Evolutionary conservation across 2,888 invertebrate genomes (phyloP), one percentile per base, ranked within the genome.

Genomic region (Lissonota sp.): DNA sequence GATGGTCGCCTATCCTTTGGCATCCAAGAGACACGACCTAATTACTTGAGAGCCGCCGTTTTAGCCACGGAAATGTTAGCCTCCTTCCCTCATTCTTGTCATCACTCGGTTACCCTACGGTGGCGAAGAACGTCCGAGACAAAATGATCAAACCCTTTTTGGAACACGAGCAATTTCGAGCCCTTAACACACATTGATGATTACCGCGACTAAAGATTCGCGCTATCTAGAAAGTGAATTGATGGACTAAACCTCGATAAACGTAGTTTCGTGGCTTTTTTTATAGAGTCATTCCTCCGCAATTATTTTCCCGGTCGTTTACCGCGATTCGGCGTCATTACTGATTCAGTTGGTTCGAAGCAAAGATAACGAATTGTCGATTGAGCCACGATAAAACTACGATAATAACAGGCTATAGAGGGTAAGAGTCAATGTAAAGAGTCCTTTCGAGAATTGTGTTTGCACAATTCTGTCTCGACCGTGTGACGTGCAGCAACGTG

Each of bases 1-100:
- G 58, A 53, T 69, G 62, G 66, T n/a, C 51, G 51, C 46, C 58
- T 26, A 49, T 78, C 62, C 80, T 80, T 79, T 73, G 75, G 26
- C 69, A 46, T 42, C 16, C 42, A 14, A 42, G 63, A 84, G 85
- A 84, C 77, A 71, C 87, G 88, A 88, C 88, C 87, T 88, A 88
- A 88, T 88, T 88, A 87, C 84, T 87, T 88, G 87, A 88, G 86
- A 88, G 88, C 87, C 80, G 69, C 44, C 49, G 66, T 81, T 26
- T 26, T 55, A 60, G 57, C 63, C 39, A 8, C 55, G 55, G 57
- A 16, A 42, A 62, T 6, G 44, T 26, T 26, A 26, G 14, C 39
- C 55, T 53, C 51, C 62, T 37, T 57, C 14, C 16, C 55, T 44
- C 14, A 44, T 49, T 60, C 16, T 63, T 39, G 62, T 63, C 63